Base-by-base conservation (phyloP, 2,113 vertebrate genomes). In the Haplotaxodon microlepis region DNA sequence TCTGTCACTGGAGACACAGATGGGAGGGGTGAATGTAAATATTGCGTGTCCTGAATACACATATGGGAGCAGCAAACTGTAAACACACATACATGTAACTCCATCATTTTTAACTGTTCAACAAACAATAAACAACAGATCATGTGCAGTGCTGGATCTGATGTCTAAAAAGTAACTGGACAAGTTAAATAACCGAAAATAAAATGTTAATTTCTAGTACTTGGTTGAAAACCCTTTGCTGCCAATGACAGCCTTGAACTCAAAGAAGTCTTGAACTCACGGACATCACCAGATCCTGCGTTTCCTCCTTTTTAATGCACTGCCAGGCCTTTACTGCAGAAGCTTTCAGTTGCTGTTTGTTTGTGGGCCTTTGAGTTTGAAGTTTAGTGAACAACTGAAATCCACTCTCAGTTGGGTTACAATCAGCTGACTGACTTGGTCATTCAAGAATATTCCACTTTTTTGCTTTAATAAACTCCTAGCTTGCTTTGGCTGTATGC, bases 21-120 rank as follows among this genome's bases (percentile, higher is more conserved):
- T 76, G 59, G 71, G 82, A 81, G 29, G 79, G 82, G 66, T 85
- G 83, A 84, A 90, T 59, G 87, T 86, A 92, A 93, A 90, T 21
- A 56, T 78, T 86, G 81, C 6, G 19, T 83, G 92, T 93, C 89
- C 94, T 92, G 90, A 83, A 83, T 57, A 86, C 51, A 73, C 24
- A 66, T 53, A 42, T 79, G 71, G 71, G 17, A 84, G 16, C n/a
- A 81, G 47, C 12, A 4, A 31, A 31, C 83, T 78, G 19, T 71
- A 42, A 92, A 88, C 76, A 89, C 13, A 83, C 7, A 86, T 24
- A 83, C 50, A 84, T 66, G 19, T 2, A 81, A 80, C 19, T 54
- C 16, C 31, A 36, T 38, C 61, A 12, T 61, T 42, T 84, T 42
- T 84, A 38, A 11, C 5, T 19, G 7, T 29, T 27, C 12, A 50